A percentile compares a stretch with the other conserved stretches of the same genome.
These are phyloP conservation scores for Camponotus fellah DNA, from an alignment of 2,888 invertebrate genomes.

Conservation along the genomic window DNA sequence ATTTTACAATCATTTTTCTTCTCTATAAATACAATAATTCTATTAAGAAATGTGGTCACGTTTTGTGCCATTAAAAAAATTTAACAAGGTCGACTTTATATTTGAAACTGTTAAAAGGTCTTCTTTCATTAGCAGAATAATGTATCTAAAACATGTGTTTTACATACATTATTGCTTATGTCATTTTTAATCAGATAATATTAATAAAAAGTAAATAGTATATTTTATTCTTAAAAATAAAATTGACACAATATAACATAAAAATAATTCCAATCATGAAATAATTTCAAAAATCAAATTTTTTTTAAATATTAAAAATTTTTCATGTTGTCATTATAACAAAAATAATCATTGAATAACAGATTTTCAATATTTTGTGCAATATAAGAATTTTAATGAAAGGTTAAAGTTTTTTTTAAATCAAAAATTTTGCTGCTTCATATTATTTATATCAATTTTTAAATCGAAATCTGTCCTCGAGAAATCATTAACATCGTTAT, in stretches of 20 bases:
- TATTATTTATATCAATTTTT: neutral
- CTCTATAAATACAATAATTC: neutral
- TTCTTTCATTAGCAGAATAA: neutral
- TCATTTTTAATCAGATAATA: neutral
- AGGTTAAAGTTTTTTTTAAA: neutral
- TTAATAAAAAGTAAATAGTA: neutral
- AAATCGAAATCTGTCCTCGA: neutral
- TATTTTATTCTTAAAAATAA: neutral
- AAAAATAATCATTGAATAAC: neutral
- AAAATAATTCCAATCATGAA: neutral
- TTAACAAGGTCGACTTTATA: neutral
- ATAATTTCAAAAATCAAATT: too few species aligned
- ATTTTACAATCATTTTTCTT: neutral
- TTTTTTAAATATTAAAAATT: neutral
- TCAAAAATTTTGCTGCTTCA: neutral
- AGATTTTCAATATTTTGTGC: neutral
- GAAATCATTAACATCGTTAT: neutral
- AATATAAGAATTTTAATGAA: neutral
- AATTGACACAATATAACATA: neutral
- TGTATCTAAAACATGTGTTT: neutral
- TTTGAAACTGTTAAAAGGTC: neutral
- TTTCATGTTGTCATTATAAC: neutral
- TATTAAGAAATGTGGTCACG: neutral
- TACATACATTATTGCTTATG: neutral
- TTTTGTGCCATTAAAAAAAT: neutral